These are phyloP conservation scores for Callorhinus ursinus DNA, from an alignment of 2,113 vertebrate genomes.

Conservation along the genomic window DNA sequence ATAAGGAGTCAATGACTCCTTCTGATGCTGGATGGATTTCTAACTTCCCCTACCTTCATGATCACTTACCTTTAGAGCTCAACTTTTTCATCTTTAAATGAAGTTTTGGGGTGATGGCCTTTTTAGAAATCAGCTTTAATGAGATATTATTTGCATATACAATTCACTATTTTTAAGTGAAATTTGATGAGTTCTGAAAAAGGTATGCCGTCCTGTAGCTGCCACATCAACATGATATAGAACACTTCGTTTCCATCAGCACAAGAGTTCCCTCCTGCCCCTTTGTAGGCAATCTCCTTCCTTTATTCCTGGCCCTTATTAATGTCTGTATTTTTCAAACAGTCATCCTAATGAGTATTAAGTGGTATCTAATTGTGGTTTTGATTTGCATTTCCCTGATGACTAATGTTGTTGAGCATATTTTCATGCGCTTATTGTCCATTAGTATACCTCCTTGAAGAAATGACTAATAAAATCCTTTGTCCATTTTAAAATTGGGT, in stretches of 20 bases:
- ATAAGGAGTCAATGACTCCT: background rate
- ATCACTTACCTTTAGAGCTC: background rate
- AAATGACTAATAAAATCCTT: background rate
- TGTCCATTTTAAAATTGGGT: background rate
- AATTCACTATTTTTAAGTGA: background rate
- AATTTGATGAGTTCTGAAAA: slow-evolving; percentile 38
- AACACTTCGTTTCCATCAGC: background rate
- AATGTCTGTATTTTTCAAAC: background rate
- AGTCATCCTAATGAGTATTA: background rate
- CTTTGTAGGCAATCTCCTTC: background rate
- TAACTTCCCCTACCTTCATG: background rate
- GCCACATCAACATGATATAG: background rate
- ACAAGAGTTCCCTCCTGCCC: background rate
- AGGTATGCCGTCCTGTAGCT: background rate
- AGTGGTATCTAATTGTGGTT: background rate
- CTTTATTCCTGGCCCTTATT: background rate
- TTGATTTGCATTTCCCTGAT: background rate
- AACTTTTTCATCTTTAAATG: background rate
- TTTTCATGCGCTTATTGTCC: background rate
- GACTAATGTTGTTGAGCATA: background rate
- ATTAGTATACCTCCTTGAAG: background rate
- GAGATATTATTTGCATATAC: background rate
- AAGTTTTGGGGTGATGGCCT: background rate
- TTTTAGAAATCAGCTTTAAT: background rate
- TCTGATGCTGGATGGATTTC: background rate